Evolutionary conservation across 1,140 invertebrate genomes (phyloP), one percentile per base, ranked within the genome.

Genomic region (Tyrophagus putrescentiae): DNA sequence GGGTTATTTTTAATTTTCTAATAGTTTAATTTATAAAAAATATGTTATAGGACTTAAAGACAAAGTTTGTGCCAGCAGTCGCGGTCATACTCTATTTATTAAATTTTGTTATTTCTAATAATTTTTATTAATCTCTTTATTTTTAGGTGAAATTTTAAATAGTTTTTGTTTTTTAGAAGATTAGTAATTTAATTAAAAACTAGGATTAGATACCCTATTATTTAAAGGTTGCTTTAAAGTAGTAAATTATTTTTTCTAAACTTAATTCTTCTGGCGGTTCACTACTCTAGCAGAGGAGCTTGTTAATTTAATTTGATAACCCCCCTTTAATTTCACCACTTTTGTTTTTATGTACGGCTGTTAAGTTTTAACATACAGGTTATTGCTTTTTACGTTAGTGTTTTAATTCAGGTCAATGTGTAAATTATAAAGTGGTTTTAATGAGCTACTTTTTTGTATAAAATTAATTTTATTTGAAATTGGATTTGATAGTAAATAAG

Each of bases 131-230:
- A 13, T 39, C n/a, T 13, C n/a, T 39, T 39, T 39, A n/a, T 39
- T 39, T 13, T 39, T 39, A 13, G 13, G 36, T 39, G 36, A n/a
- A 39, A n/a, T n/a, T n/a, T n/a, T n/a, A n/a, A n/a, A n/a, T n/a
- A n/a, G 13, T 13, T n/a, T 13, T 39, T 39, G 36, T 39, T 39
- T 39, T 39, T 39, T 13, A 13, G 13, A 13, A 39, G n/a, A 13
- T 39, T 39, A 13, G 36, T n/a, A 13, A n/a, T 39, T 13, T 39
- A n/a, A n/a, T 13, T 39, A 13, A n/a, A 39, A 39, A 39, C 36
- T 39, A n/a, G 36, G 36, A 39, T 39, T 39, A 39, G 36, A 39
- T 39, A 39, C 36, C 36, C 36, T 39, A 39, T 39, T 39, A 39
- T n/a, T 39, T 39, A 13, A 13, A n/a, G 36, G n/a, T n/a, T 39